A percentile compares a stretch with the other conserved stretches of the same genome.
phyloP scores from a whole-genome alignment of 2,888 invertebrate genomes.

The Anodontia alba region DNA sequence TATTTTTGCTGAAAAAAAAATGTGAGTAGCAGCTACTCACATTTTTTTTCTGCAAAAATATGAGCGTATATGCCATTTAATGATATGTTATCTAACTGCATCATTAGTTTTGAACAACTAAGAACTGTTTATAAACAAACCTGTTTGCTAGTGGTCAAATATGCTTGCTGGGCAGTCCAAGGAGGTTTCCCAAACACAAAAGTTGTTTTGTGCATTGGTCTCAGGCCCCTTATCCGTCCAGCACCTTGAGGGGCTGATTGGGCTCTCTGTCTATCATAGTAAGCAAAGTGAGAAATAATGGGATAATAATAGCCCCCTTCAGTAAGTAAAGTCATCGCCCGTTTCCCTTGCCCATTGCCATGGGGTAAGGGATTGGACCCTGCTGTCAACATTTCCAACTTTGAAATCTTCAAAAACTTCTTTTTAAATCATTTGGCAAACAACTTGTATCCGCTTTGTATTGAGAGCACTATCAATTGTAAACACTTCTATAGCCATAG shows the following conservation, averaged over 20 bases:
- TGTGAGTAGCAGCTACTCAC: too few species aligned
- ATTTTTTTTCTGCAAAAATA: too few species aligned
- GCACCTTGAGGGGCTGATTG: constrained; percentile 67
- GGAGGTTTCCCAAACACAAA: constrained; percentile 74
- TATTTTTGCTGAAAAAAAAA: too few species aligned
- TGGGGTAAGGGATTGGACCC: constrained; percentile 28
- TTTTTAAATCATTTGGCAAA: constrained; percentile 3
- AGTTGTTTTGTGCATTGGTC: constrained; percentile 80
- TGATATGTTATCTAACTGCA: too few species aligned
- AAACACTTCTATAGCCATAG: constrained; percentile 11
- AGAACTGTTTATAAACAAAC: constrained; percentile 68
- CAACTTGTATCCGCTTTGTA: background rate
- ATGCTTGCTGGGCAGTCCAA: constrained; percentile 68
- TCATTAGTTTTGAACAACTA: too few species aligned
- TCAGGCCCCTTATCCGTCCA: constrained; percentile 64
- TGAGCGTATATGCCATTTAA: too few species aligned
- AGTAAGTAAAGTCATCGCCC: constrained; percentile 72
- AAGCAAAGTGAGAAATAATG: constrained; percentile 71
- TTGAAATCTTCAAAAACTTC: background rate
- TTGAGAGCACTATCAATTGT: background rate
- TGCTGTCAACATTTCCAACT: constrained; percentile 41
- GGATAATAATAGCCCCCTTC: constrained; percentile 77
- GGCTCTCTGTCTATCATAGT: constrained; percentile 65
- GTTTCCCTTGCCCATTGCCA: constrained; percentile 72
- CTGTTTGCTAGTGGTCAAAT: constrained; percentile 75